These are phyloP conservation scores for Saccostrea cuccullata DNA, from an alignment of 1,140 invertebrate species.

Conservation along the genomic window DNA sequence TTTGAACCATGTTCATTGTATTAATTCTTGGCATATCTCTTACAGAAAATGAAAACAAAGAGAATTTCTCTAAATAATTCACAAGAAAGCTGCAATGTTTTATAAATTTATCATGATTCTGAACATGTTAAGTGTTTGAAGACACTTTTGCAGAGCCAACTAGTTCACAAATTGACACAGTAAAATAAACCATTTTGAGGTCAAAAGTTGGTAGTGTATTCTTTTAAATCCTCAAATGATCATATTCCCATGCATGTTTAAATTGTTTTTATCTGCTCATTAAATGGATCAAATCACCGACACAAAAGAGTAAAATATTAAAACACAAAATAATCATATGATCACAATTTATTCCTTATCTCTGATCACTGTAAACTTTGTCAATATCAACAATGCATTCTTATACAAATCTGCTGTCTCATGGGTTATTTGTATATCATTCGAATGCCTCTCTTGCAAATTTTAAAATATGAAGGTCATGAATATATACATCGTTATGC, in stretches of 20 bases:
- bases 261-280: not conserved
- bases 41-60: too few species aligned
- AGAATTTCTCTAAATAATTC: too few species aligned
- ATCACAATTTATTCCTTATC: not conserved
- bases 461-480: not conserved
- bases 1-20: too few species aligned
- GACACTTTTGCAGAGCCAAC: not conserved
- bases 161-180: not conserved
- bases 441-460: not conserved
- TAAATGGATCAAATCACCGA: not conserved
- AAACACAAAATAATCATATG: not conserved
- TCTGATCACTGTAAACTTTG: not conserved
- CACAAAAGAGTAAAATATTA: not conserved
- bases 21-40: too few species aligned
- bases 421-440: not conserved
- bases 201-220: not conserved
- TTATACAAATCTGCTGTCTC: not conserved
- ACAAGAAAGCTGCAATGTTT: too few species aligned
- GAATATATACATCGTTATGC: too few species aligned
- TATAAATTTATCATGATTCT: too few species aligned
- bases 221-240: not conserved
- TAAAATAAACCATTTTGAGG: not conserved
- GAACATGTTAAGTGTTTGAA: not conserved
- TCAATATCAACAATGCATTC: not conserved
- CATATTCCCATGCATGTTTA: constrained; percentile 15